Percentiles rank a stretch among this genome's conserved stretches.
These are phyloP conservation scores for Phalloptychus januarius DNA, from an alignment of 2,797 vertebrate genomes.

Conservation along the genomic window DNA sequence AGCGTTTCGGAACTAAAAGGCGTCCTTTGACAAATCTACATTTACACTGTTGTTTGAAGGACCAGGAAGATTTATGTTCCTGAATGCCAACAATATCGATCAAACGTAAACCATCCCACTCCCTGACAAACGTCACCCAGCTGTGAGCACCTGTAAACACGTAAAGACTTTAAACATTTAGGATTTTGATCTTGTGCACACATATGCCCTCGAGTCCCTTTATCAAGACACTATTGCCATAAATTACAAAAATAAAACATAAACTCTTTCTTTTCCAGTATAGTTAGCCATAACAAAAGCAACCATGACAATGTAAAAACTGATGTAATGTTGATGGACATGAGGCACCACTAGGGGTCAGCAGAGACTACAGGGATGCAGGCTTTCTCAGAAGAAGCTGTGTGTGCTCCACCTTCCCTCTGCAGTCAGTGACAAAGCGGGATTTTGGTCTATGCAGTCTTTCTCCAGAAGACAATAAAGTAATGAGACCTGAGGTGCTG, in stretches of 20 bases:
- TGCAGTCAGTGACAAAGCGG: constrained; percentile 69
- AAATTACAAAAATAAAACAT: not conserved
- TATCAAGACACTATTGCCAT: not conserved
- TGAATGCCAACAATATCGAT: constrained; percentile 26
- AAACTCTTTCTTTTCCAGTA: not conserved
- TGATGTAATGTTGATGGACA: constrained; percentile 18
- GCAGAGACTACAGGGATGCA: constrained; percentile 34
- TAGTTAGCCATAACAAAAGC: not conserved
- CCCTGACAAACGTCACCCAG: constrained; percentile 47
- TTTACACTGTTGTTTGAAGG: constrained; percentile 14
- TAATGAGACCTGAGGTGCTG: constrained; percentile 49
- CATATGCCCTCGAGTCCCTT: constrained; percentile 15
- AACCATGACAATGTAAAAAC: not conserved
- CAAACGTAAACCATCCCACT: constrained; percentile 37
- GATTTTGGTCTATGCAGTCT: constrained; percentile 68
- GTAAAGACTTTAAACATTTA: constrained; percentile 19
- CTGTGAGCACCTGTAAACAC: constrained; percentile 16
- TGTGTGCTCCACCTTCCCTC: constrained; percentile 57
- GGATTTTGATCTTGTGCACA: constrained; percentile 14
- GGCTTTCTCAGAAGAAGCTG: constrained; percentile 27
- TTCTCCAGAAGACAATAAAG: constrained; percentile 43
- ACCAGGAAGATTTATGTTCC: constrained; percentile 25
- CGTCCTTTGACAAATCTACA: constrained; percentile 1
- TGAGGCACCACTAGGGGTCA: constrained; percentile 72
- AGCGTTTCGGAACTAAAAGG: not conserved